These are phyloP conservation scores for Verasper variegatus DNA, from an alignment of 2,113 vertebrate species.

Conservation along the genomic window DNA sequence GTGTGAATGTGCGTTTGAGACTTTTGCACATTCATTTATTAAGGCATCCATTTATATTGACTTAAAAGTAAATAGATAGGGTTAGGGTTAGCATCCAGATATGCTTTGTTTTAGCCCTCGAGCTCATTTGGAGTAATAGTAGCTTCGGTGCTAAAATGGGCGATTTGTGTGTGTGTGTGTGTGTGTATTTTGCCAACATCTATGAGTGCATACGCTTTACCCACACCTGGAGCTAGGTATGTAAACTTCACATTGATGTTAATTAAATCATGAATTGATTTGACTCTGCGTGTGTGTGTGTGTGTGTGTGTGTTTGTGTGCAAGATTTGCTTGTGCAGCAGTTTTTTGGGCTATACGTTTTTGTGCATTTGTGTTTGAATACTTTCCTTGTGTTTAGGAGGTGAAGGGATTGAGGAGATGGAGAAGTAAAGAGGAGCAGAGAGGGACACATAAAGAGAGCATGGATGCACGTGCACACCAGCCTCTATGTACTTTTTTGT, in stretches of 20 bases:
- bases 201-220: slow-evolving; percentile 44
- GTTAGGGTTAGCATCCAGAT: too few relatives aligned
- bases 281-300: slow-evolving; percentile 7
- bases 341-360: slow-evolving; percentile 9
- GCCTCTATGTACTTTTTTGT: slow-evolving; percentile 45
- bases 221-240: slow-evolving; percentile 41
- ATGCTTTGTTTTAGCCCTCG: slow-evolving; percentile 14
- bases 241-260: slow-evolving; percentile 63
- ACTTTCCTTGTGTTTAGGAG: slow-evolving; percentile 17
- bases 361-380: slow-evolving; percentile 30
- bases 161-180: slow-evolving; percentile 11
- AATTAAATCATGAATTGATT: slow-evolving; percentile 46
- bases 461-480: slow-evolving; percentile 42
- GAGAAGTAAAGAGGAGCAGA: slow-evolving; percentile 6
- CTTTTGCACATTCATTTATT: neutral
- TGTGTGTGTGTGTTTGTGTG: slow-evolving; percentile 21
- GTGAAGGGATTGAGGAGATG: slow-evolving; percentile 12
- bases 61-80: neutral
- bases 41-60: slow-evolving; percentile 8
- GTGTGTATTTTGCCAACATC: slow-evolving; percentile 26
- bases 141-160: slow-evolving; percentile 9
- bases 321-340: slow-evolving; percentile 24
- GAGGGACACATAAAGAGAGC: slow-evolving; percentile 28
- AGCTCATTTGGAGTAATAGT: slow-evolving; percentile 34
- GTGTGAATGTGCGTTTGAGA: neutral